Evolutionary conservation across 2,797 vertebrate genomes (phyloP).

Genomic region (Tragelaphus oryx): DNA sequence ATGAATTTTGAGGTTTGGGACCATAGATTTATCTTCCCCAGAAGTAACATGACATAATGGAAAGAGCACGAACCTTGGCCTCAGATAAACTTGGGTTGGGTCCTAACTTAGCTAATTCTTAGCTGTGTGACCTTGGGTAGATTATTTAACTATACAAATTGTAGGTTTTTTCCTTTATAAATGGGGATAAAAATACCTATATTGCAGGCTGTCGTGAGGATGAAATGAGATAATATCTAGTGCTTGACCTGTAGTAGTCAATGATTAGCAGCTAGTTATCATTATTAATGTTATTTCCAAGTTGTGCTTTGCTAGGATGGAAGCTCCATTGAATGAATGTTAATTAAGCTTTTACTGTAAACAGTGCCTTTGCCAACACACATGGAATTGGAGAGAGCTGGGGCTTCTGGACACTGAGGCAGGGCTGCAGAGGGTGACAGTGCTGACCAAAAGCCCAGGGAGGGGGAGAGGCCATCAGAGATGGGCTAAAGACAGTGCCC

Average conservation of each 20-base stretch:
- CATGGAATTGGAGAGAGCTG: not conserved
- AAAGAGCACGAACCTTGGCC: not conserved
- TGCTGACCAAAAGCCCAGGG: not conserved
- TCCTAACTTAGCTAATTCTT: slow-evolving; percentile 40
- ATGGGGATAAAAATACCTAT: not conserved
- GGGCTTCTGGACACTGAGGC: not conserved
- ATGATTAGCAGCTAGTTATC: not conserved
- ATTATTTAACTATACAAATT: slow-evolving; percentile 8
- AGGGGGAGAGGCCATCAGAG: not conserved
- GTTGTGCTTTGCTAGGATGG: not conserved
- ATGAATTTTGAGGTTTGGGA: not conserved
- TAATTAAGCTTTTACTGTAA: not conserved
- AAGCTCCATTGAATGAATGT: not conserved
- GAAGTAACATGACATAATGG: not conserved
- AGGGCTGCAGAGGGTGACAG: not conserved
- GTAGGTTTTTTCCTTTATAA: not conserved
- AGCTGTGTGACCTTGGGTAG: slow-evolving; percentile 22
- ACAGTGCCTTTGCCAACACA: not conserved
- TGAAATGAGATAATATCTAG: slow-evolving; percentile 27
- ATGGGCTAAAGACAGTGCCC: not conserved
- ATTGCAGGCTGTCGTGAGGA: not conserved
- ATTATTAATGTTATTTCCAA: not conserved
- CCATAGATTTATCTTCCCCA: not conserved
- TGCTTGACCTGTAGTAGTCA: not conserved
- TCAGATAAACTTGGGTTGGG: not conserved